These are phyloP conservation scores for Oligia fasciuncula DNA, from an alignment of 2,888 invertebrate genomes.

Conservation along the genomic window DNA sequence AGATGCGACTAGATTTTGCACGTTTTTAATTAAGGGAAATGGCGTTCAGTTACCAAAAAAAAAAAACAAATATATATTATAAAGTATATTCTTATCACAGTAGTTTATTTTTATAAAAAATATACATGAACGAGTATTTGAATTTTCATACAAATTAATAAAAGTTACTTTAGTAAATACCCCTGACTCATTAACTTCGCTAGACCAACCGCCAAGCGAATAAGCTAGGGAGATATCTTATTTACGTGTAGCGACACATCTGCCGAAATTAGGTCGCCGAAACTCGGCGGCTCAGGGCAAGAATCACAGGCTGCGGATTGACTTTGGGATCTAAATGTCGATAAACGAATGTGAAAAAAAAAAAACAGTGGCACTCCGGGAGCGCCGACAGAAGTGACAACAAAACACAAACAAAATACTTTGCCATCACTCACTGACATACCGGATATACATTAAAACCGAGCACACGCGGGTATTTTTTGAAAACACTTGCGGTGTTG, in stretches of 20 bases:
- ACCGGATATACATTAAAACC: too few species aligned
- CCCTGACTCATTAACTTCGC: not conserved
- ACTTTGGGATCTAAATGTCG: not conserved
- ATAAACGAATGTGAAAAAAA: not conserved
- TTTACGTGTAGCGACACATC: not conserved
- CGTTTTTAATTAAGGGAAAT: too few species aligned
- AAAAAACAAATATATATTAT: not conserved
- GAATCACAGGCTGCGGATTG: not conserved
- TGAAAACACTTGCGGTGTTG: too few species aligned
- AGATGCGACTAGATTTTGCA: too few species aligned
- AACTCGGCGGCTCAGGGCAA: not conserved
- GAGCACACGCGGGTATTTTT: too few species aligned
- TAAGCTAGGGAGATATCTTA: not conserved
- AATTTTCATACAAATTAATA: conserved; percentile 12
- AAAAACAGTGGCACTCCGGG: too few species aligned
- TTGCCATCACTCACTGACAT: too few species aligned
- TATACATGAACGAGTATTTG: conserved; percentile 45
- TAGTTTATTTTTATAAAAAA: conserved; percentile 33
- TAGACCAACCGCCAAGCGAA: not conserved
- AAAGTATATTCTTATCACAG: conserved; percentile 40
- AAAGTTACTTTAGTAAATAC: not conserved
- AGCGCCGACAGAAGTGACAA: too few species aligned
- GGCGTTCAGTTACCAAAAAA: not conserved
- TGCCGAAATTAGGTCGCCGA: not conserved
- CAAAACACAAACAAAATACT: too few species aligned